phyloP scores from a whole-genome alignment of 2,888 invertebrate genomes.

The Drosophila greeni region DNA sequence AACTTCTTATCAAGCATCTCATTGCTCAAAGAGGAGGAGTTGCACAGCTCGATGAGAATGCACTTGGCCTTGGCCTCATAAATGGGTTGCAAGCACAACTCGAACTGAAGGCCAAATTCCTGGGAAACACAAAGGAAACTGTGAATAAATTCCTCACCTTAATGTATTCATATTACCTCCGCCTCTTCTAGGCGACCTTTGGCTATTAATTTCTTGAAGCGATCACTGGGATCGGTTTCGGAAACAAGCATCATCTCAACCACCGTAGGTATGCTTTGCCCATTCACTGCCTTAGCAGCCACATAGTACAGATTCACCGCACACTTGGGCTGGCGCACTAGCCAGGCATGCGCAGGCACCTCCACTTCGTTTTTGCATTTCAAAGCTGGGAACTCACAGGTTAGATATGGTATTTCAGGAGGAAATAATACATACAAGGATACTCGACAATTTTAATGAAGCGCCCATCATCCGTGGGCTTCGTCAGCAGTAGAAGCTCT shows the following conservation, averaged over 20 bases:
- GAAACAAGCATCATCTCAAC: constrained; percentile 77
- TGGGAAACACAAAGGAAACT: constrained; percentile 29
- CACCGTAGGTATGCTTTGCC: constrained; percentile 61
- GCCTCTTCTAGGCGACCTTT: constrained; percentile 78
- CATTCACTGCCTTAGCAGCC: constrained; percentile 59
- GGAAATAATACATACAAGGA: constrained; percentile 67
- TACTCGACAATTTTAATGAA: constrained; percentile 76
- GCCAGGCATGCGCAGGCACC: constrained; percentile 73
- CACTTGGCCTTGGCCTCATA: constrained; percentile 77
- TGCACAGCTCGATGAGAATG: constrained; percentile 69
- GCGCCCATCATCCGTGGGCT: constrained; percentile 51
- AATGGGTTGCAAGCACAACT: constrained; percentile 77
- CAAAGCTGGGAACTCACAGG: constrained; percentile 59
- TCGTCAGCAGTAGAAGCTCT: constrained; percentile 76
- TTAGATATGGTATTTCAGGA: no score
- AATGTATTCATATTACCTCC: constrained; percentile 65
- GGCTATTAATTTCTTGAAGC: constrained; percentile 77
- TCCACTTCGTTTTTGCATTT: constrained; percentile 74
- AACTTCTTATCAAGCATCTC: constrained; percentile 65
- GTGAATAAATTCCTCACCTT: neutral
- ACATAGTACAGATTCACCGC: constrained; percentile 78
- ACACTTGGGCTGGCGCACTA: constrained; percentile 76
- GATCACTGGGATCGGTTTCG: constrained; percentile 78
- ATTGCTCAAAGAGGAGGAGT: constrained; percentile 50
- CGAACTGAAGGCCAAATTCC: constrained; percentile 77